Base-by-base conservation (phyloP, 2,888 invertebrate genomes). In the Drosophila robusta region DNA sequence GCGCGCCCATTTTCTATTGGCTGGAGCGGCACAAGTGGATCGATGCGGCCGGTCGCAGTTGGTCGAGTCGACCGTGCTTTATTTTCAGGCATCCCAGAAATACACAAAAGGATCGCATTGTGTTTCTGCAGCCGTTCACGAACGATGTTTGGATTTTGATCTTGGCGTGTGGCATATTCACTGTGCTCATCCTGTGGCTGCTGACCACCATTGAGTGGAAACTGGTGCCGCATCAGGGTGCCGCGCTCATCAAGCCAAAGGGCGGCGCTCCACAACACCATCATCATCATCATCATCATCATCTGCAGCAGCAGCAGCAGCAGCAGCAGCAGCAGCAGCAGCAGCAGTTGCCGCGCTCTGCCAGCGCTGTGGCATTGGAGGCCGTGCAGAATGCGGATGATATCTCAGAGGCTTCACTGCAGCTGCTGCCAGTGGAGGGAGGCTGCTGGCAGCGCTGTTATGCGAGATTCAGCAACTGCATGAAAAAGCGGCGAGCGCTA, bases 41-140 rank as follows among this genome's bases (percentile, higher is more conserved):
- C 61, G 84, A 77, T 94, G 12, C 94, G 5, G 83, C 84, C 3
- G 87, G 83, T 1, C 76, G 82, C 7, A 86, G 87, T 22, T 86
- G 87, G 87, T 85, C 80, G 14, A 81, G 68, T 70, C 95, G 95
- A 66, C 94, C 94, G 2, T 93, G 93, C 46, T 95, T 96, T 84
- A 94, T 96, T 65, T 95, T 95, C 82, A 94, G 95, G 0, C 95
- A 95, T 87, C 95, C 96, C 0, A 94, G 94, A 75, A 93, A 93
- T 41, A 93, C 93, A 0, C 93, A 93, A 42, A 93, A 94, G 22
- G 93, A 94, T 78, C 94, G 93, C 67, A 94, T 94, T 41, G 94
- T 95, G 26, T 96, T 95, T 89, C 92, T 95, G 0, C 93, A 94
- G 32, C 95, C 96, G 0, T 93, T 96, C 44, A 92, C 93, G 7